These are phyloP conservation scores for Scelioninae gen. 2 DNA, from an alignment of 2,888 invertebrate species.

Conservation along the genomic window DNA sequence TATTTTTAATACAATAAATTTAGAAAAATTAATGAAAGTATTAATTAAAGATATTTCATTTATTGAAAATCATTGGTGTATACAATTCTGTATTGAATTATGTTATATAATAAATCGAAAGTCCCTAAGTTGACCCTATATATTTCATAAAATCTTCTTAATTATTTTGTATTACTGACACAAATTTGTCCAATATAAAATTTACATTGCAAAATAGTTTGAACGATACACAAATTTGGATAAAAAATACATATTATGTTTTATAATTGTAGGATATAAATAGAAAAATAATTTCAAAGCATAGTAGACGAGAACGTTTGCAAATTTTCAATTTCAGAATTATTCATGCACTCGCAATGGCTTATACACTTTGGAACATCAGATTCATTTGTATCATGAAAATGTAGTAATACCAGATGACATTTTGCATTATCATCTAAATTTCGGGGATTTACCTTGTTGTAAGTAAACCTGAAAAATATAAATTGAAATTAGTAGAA, in stretches of 20 bases:
- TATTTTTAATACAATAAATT: too few species aligned
- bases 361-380: background rate
- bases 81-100: background rate
- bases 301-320: background rate
- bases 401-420: slow-evolving; percentile 61
- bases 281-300: background rate
- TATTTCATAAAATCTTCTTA: background rate
- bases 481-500: too few species aligned
- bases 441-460: slow-evolving; percentile 69
- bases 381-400: background rate
- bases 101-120: background rate
- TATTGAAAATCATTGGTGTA: too few species aligned
- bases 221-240: background rate
- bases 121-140: slow-evolving; percentile 1
- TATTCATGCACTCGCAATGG: slow-evolving; percentile 6
- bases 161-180: background rate
- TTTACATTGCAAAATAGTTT: background rate
- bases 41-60: too few species aligned
- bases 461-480: slow-evolving; percentile 65
- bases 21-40: too few species aligned
- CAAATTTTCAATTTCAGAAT: background rate
- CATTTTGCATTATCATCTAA: slow-evolving; percentile 64
- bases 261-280: background rate
- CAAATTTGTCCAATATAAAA: slow-evolving; percentile 6
- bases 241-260: background rate